Evolutionary conservation across 2,888 invertebrate species (phyloP), one percentile per base, ranked within the genome.

Genomic region (Hirtodrosophila duncani): DNA sequence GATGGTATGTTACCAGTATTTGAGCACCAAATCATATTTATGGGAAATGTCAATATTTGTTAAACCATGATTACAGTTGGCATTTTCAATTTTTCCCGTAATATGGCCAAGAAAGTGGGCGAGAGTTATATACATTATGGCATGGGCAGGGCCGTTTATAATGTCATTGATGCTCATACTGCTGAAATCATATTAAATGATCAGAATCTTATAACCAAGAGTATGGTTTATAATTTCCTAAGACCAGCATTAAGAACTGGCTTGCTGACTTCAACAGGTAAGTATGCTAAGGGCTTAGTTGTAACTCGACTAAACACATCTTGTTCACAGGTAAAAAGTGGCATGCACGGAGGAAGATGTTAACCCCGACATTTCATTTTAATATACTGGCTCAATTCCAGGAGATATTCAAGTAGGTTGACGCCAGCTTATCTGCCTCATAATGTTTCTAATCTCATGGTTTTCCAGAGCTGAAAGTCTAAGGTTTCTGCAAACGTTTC

Each of bases 281-380:
- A n/a, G 8, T 6, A 11, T 8, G 13, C 1, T 1, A 3, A 33
- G 20, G 21, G n/a, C 7, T 2, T 5, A 2, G 2, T 29, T 14
- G n/a, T 2, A 1, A 0, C 1, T 1, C 39, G 2, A 27, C 2
- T 9, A 1, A 0, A n/a, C 6, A 5, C 7, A 10, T 8, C 7
- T 2, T 4, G 6, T 13, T 42, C 46, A 3, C 27, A 82, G 81
- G 56, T 33, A 66, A 82, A 23, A 84, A 85, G 48, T 84, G 84
- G 85, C 83, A 84, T 36, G 16, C 63, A 0, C 60, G 84, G 2
- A 67, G 84, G 9, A 84, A 83, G 53, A 67, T 83, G 69, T 56
- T 84, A 2, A 84, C 85, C 1, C 80, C 82, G 0, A 82, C 84
- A 0, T 84, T 84, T 37, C 84, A 85, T 29, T 85, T 85, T 0